Evolutionary conservation across 2,797 vertebrate species (phyloP).

Genomic region (Pachyuromys duprasi): DNA sequence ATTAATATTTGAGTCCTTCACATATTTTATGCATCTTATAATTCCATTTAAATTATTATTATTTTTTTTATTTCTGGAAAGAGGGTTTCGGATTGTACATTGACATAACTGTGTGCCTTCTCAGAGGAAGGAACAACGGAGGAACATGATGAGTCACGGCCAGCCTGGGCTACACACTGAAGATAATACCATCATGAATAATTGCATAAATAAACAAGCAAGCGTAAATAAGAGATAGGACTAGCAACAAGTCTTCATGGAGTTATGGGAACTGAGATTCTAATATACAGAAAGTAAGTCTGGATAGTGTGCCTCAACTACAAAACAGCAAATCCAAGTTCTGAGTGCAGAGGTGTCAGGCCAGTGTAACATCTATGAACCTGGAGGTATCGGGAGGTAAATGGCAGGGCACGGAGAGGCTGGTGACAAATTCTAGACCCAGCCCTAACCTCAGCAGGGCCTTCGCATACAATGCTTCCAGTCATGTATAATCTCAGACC

Average conservation of each 20-base stretch:
- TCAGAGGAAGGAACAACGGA: not conserved
- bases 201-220: not conserved
- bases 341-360: not conserved
- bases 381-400: not conserved
- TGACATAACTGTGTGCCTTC: not conserved
- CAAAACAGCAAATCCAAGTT: not conserved
- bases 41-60: not conserved
- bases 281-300: not conserved
- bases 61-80: not conserved
- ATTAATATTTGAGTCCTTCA: not conserved
- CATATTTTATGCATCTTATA: not conserved
- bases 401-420: not conserved
- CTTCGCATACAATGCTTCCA: not conserved
- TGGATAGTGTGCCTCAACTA: not conserved
- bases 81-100: not conserved
- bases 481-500: not conserved
- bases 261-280: not conserved
- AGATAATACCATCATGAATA: not conserved
- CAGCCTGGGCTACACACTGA: not conserved
- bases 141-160: not conserved
- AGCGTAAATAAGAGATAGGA: not conserved
- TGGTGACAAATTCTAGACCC: not conserved
- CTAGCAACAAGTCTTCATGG: not conserved
- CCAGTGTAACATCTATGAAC: no score
- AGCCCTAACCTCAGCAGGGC: not conserved